These are phyloP conservation scores for Pseudomyrmex sp. DNA, from an alignment of 1,140 invertebrate species.

Conservation along the genomic window DNA sequence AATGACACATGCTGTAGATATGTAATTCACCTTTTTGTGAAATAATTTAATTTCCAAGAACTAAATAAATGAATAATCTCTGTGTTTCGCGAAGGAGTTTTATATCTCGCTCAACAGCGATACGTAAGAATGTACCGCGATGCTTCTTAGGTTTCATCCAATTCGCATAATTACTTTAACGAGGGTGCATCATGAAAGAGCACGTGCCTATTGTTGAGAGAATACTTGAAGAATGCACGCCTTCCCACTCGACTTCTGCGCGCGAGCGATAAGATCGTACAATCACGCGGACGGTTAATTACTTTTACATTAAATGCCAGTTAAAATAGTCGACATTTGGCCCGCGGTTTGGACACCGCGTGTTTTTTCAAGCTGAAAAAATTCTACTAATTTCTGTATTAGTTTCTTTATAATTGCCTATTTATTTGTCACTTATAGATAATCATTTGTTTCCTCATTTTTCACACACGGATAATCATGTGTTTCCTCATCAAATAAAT, in stretches of 20 bases:
- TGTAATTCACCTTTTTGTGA: too few species aligned
- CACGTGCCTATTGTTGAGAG: conserved; percentile 48
- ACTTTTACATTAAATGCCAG: not conserved
- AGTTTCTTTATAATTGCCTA: too few species aligned
- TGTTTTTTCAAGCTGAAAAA: too few species aligned
- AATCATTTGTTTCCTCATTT: too few species aligned
- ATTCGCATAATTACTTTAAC: conserved; percentile 56
- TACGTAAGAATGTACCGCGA: not conserved
- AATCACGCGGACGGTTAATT: not conserved
- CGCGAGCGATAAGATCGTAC: conserved; percentile 22
- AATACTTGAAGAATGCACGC: conserved; percentile 5
- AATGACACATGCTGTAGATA: too few species aligned
- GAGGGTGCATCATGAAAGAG: conserved; percentile 28
- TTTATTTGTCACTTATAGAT: too few species aligned
- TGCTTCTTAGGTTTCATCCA: conserved; percentile 36
- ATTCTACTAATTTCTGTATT: too few species aligned
- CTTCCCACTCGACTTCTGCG: conserved; percentile 23
- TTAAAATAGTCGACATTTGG: too few species aligned
- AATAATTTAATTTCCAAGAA: not conserved
- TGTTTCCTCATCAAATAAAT: too few species aligned
- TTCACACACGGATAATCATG: too few species aligned
- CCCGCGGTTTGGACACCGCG: too few species aligned
- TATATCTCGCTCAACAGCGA: not conserved
- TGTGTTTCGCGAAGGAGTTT: conserved; percentile 4
- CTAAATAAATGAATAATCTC: not conserved